Base-by-base conservation (phyloP, 2,113 vertebrate species). In the Mugil cephalus region DNA sequence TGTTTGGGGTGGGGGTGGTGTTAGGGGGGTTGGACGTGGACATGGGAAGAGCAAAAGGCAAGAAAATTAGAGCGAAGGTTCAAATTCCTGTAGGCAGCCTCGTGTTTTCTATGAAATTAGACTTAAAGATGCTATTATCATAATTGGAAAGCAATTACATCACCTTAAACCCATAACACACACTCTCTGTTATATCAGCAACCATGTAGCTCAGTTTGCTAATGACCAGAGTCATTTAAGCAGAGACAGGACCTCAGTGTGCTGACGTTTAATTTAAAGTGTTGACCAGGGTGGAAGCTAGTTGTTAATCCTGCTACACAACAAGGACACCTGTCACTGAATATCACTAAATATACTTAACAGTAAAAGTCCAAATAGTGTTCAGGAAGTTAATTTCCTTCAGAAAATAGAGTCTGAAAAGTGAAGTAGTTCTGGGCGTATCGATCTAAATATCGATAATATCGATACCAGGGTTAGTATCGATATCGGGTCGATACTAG, bases 101-200 rank as follows among this genome's bases (percentile, higher is more conserved):
- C 48, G 34, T 74, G 66, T 74, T 81, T 76, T 77, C 10, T 5
- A 24, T 67, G 10, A 72, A 82, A 72, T 65, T 34, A 66, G 52
- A 17, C 19, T 58, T 51, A 56, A 69, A 62, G 43, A 68, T 69
- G 75, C 36, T 48, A 74, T 87, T 85, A 88, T 69, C 69, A 36
- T 85, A 75, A 91, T 82, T 79, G 45, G 55, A 64, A 69, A 48
- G 74, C 73, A 89, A 88, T 85, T 77, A 30, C 78, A 19, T 67
- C 63, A 21, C 39, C 65, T 51, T 19, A 46, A 55, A 17, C 15
- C 53, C 35, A 7, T 56, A 67, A 80, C 80, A 89, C 76, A 58
- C 62, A 43, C 55, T 8, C 63, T 53, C 74, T 69, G 69, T 76
- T 81, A 62, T 84, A 45, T 70, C n/a, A 47, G 2, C 59, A 14